Conservation (phyloP, 2,888 invertebrate genomes). For the Diarsia rubi region DNA sequence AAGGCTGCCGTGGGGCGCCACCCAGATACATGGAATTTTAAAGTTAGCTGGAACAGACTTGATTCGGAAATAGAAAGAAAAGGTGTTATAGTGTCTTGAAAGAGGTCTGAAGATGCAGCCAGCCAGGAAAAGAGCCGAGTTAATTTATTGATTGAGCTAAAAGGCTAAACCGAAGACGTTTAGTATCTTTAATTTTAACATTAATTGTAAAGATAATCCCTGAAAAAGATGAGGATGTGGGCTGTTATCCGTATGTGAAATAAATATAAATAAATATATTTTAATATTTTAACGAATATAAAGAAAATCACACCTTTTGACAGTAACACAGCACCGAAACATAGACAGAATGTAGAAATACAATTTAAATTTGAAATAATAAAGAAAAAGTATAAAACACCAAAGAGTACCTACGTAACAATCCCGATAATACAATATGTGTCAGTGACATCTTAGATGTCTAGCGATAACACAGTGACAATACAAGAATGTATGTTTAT, state of each 20-base stretch:
- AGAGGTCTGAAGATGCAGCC: neutral
- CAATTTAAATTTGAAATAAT: too few species aligned
- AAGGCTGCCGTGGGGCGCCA: neutral
- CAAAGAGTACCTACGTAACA: too few species aligned
- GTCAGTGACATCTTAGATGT: neutral
- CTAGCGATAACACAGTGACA: conserved; percentile 3
- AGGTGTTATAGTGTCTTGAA: neutral
- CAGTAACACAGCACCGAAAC: too few species aligned
- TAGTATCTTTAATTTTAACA: neutral
- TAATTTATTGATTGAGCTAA: neutral
- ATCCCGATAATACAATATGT: neutral
- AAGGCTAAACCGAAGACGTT: neutral
- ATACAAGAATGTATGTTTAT: conserved; percentile 3
- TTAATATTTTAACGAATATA: too few species aligned
- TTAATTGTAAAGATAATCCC: neutral
- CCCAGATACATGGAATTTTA: neutral
- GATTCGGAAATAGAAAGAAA: neutral
- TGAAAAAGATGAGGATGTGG: too few species aligned
- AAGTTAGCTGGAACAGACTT: neutral
- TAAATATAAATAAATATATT: too few species aligned
- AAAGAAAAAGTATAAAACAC: too few species aligned
- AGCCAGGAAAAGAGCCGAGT: neutral
- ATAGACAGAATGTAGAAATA: too few species aligned
- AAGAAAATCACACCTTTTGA: too few species aligned
- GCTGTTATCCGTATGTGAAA: too few species aligned